Base-by-base conservation (phyloP, 1,140 invertebrate genomes). In the Hormaphis cornu region DNA sequence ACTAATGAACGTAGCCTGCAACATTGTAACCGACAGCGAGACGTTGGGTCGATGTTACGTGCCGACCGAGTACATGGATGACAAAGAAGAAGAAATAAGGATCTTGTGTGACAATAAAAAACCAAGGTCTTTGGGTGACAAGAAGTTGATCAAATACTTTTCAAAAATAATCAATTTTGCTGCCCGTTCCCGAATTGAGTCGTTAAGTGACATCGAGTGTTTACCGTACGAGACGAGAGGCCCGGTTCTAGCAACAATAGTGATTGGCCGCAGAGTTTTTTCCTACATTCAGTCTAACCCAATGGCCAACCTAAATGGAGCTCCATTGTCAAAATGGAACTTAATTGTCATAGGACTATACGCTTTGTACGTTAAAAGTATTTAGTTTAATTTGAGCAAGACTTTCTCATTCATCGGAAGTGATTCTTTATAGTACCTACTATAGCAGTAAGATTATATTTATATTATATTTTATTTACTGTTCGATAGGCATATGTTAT, bases 11-110 rank as follows among this genome's bases (percentile, higher is more conserved):
- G 46, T 63, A 8, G 58, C 40, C 8, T 26, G 40, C 18, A 40
- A 63, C 7, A 44, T 63, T 2, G 26, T 63, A 10, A 63, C 24
- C 3, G 58, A 63, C 9, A 63, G 58, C 12, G 20, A 46, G 18
- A 30, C 40, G 6, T 9, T 63, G n/a, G 58, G 58, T 46, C 58
- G 58, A 20, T 63, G 58, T n/a, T 63, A 63, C 4, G n/a, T 63
- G 5, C 58, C 58, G 10, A 44, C 40, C n/a, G 58, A 46, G 20
- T 63, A 46, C 16, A 63, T 63, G 58, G 58, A 63, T 16, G 58
- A 63, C 22, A 24, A 63, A 46, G 18, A 44, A 30, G 40, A 63
- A 63, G 58, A 63, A 46, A 30, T 63, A 28, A 46, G 42, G 10
- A 63, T 63, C 0, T 20, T 63, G n/a, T 46, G 58, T 6, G 2